Evolutionary conservation across 2,797 vertebrate genomes (phyloP), one percentile per base, ranked within the genome.

Genomic region (Nyctalus aviator): DNA sequence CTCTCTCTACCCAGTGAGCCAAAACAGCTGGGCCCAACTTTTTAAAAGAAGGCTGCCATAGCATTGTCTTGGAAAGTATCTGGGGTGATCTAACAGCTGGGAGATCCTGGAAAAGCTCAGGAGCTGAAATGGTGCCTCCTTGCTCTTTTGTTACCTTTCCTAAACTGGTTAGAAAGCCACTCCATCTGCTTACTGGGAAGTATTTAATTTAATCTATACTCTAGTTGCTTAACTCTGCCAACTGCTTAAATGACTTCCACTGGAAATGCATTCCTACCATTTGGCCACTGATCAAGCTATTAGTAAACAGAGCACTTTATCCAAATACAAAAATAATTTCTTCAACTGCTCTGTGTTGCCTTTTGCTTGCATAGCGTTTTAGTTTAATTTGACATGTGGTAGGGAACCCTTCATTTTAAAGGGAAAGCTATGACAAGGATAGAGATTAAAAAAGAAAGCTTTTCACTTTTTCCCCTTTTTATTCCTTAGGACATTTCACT

Each of bases 311-410:
- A 83, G 46, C 5, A 10, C 41, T 81, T 50, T 79, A 90, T 77
- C 79, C 71, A 84, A 77, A 95, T 4, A 87, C 37, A 71, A 66
- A 88, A 75, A 76, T 10, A 30, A 69, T 90, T 41, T 84, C 57
- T 84, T 87, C 90, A 79, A 0, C 84, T 83, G 75, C 53, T 83
- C 83, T 92, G 84, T 72, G 91, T 76, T 83, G 55, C 37, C 66
- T 91, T 90, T 91, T 84, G 77, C 89, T 89, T 81, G 82, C 5
- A 59, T 85, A 64, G 64, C 64, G 62, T 88, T 95, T 95, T 90
- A 23, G 23, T 50, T 93, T 86, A n/a, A 78, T 82, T 84, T 92
- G 85, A 44, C 64, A 88, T 30, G 35, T 12, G 66, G 23, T 13
- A 81, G 37, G 55, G 25, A 77, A 71, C 0, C 18, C 46, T 91